Evolutionary conservation across 2,888 invertebrate species (phyloP), one percentile per base, ranked within the genome.

Genomic region (Metellina segmentata): DNA sequence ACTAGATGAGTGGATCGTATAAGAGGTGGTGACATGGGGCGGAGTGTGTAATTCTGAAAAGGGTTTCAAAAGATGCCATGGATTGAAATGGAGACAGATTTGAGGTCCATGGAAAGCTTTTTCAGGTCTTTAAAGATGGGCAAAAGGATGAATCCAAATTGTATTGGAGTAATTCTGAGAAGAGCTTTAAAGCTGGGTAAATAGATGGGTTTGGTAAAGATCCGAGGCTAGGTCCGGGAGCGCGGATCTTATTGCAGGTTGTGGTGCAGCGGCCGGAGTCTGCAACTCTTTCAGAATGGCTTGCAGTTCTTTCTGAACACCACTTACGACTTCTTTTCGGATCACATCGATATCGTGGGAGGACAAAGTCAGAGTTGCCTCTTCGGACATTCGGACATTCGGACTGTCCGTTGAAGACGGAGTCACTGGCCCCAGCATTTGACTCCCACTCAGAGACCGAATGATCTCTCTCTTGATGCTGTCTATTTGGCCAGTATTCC

Each of bases 401-500:
- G 78, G 20, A 82, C 83, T 75, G 74, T 75, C 0, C 0, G 90
- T 69, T 2, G 90, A 90, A 69, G 90, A 85, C 11, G 90, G 85
- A 1, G 90, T 90, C 49, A 78, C 75, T n/a, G 91, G 91, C 7
- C 82, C 87, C 52, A 87, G 19, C 83, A 91, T 83, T 20, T 91
- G 92, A 69, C 79, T 83, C 13, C 89, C 91, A 74, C 93, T 85
- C 93, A 95, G 94, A 6, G 95, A 94, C 34, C 94, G 94, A 91
- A 95, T 94, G 19, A 96, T 95, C 93, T 96, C 96, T 70, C 95
- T 93, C 85, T 95, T 95, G 70, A 96, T 94, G 75, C 94, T 95
- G 93, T 96, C 95, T 93, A 96, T 95, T 90, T 95, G 95, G n/a
- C 94, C 94, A 6, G 95, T 94, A 13, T 95, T 94, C n/a, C 95